phyloP scores from a whole-genome alignment of 2,888 invertebrate species.

The Melanotus villosus region DNA sequence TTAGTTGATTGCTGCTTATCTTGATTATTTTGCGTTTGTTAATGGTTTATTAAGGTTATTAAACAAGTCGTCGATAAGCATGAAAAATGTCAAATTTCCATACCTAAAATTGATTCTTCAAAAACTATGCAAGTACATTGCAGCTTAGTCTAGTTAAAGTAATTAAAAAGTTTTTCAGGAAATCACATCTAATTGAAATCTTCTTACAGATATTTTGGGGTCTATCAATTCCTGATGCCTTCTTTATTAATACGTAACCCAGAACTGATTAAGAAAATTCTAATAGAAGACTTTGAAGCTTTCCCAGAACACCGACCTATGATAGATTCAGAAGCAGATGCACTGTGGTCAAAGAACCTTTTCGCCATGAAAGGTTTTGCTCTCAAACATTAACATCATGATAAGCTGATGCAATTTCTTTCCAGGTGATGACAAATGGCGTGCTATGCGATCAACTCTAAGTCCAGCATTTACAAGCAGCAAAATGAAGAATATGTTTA shows the following conservation, averaged over 20 bases:
- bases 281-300: constrained; percentile 69
- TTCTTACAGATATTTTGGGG: constrained; percentile 51
- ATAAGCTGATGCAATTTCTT: too few relatives aligned
- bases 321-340: constrained; percentile 63
- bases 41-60: too few relatives aligned
- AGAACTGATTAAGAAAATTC: constrained; percentile 73
- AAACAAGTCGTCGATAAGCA: too few relatives aligned
- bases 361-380: constrained; percentile 10
- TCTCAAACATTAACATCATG: not conserved
- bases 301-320: constrained; percentile 37
- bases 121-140: too few relatives aligned
- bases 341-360: constrained; percentile 69
- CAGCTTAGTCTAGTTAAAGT: too few relatives aligned
- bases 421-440: constrained; percentile 50
- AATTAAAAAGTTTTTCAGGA: too few relatives aligned
- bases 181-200: not conserved
- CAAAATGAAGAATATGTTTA: constrained; percentile 62
- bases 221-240: constrained; percentile 62
- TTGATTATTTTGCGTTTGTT: too few relatives aligned
- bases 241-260: constrained; percentile 70
- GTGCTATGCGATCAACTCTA: constrained; percentile 65
- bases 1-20: too few relatives aligned
- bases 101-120: too few relatives aligned
- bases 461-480: constrained; percentile 64
- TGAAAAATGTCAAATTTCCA: too few relatives aligned